A percentile compares a stretch with the other conserved stretches of the same genome.
Evolutionary conservation across 2,113 vertebrate species (phyloP).

Genomic region (Trichechus manatus): DNA sequence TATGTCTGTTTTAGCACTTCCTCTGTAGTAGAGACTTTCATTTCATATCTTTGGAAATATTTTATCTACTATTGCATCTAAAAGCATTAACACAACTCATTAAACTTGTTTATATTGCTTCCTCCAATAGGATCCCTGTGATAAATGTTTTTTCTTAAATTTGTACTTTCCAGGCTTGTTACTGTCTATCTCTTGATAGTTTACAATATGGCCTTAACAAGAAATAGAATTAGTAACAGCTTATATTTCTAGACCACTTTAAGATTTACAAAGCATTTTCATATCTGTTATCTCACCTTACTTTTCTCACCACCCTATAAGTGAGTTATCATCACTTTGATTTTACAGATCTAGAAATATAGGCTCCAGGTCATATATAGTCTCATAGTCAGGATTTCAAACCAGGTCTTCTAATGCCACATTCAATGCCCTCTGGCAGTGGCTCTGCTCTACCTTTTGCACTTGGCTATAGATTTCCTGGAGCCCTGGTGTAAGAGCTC

Average conservation of each 20-base stretch:
- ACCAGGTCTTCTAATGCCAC: constrained; percentile 1
- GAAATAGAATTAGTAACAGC: constrained; percentile 52
- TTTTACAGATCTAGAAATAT: constrained; percentile 64
- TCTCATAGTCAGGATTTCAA: background rate
- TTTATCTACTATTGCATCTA: constrained; percentile 44
- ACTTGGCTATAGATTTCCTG: constrained; percentile 12
- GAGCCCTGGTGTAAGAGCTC: too few relatives aligned
- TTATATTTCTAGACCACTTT: constrained; percentile 48
- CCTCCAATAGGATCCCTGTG: constrained; percentile 45
- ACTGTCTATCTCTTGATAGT: constrained; percentile 27
- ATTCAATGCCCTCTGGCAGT: background rate
- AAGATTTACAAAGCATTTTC: constrained; percentile 64
- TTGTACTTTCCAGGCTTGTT: constrained; percentile 38
- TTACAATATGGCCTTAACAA: constrained; percentile 12
- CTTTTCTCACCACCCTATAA: background rate
- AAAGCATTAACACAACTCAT: constrained; percentile 11
- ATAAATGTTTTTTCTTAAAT: constrained; percentile 61
- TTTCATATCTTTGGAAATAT: constrained; percentile 32
- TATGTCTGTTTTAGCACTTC: background rate
- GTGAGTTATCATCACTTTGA: background rate
- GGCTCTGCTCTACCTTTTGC: constrained; percentile 24
- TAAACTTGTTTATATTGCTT: constrained; percentile 60
- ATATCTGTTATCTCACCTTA: constrained; percentile 46
- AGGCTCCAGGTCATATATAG: background rate
- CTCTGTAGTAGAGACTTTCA: background rate